Percentiles rank a stretch among this genome's conserved stretches.
phyloP scores from a whole-genome alignment of 2,113 vertebrate genomes.

The Sinocyclocheilus anophthalmus region DNA sequence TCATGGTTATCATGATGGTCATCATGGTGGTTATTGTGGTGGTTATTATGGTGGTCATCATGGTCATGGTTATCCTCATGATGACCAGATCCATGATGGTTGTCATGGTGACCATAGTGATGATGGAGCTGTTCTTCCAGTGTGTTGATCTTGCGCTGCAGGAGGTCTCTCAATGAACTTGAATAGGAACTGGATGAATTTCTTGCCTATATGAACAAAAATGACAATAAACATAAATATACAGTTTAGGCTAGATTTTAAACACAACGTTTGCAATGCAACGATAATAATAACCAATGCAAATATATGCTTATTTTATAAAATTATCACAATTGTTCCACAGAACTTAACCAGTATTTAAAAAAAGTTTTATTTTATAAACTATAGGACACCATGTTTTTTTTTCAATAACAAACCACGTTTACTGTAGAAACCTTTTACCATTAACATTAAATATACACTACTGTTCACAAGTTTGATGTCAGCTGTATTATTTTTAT shows the following conservation, averaged over 20 bases:
- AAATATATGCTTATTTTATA: background rate
- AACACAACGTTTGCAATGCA: background rate
- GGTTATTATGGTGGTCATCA: conserved; percentile 15
- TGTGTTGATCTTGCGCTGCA: conserved; percentile 79
- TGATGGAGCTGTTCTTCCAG: conserved; percentile 80
- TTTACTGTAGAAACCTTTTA: background rate
- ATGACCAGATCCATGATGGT: conserved; percentile 44
- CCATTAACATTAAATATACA: background rate
- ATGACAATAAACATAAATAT: background rate
- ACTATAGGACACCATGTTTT: background rate
- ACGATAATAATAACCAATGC: background rate
- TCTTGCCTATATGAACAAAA: conserved; percentile 64
- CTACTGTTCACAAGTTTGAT: background rate
- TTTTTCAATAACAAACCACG: background rate
- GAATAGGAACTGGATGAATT: conserved; percentile 82
- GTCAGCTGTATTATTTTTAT: background rate
- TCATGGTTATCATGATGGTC: conserved; percentile 41
- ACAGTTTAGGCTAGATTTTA: background rate
- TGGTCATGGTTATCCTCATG: conserved; percentile 38
- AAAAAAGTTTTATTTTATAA: background rate
- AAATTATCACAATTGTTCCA: background rate
- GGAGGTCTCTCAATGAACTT: conserved; percentile 75
- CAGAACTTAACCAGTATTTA: background rate
- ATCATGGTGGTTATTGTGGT: conserved; percentile 21
- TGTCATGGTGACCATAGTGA: conserved; percentile 54